phyloP scores from a whole-genome alignment of 2,888 invertebrate genomes.

The Dermolepida albohirtum region DNA sequence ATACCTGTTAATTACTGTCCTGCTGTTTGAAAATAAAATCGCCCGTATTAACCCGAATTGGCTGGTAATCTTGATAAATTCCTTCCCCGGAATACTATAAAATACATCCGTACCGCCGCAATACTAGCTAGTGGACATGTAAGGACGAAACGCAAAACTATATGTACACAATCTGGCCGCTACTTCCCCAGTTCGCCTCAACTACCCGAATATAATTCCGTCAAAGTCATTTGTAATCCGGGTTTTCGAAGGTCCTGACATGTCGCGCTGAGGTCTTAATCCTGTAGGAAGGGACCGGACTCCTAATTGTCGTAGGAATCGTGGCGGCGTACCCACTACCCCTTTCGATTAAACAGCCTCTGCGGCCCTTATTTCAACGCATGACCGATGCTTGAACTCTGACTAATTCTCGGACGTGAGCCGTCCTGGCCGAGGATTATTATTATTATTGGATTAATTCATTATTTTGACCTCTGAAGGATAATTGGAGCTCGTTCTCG shows the following conservation, averaged over 20 bases:
- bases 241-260: slow-evolving; percentile 47
- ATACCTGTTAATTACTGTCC: slow-evolving; percentile 13
- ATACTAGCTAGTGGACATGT: no score
- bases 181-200: not conserved
- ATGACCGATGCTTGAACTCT: slow-evolving; percentile 41
- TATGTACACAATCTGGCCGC: not conserved
- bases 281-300: slow-evolving; percentile 44
- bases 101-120: not conserved
- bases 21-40: not conserved
- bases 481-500: slow-evolving; percentile 39
- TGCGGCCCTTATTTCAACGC: slow-evolving; percentile 46
- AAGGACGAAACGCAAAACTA: slow-evolving; percentile 1
- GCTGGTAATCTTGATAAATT: slow-evolving; percentile 4
- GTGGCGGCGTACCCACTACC: slow-evolving; percentile 2
- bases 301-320: slow-evolving; percentile 47
- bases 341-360: slow-evolving; percentile 18
- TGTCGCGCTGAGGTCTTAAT: slow-evolving; percentile 48
- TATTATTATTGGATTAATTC: slow-evolving; percentile 47
- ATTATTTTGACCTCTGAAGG: slow-evolving; percentile 46
- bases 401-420: slow-evolving; percentile 35
- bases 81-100: not conserved
- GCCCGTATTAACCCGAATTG: slow-evolving; percentile 4
- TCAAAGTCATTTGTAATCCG: slow-evolving; percentile 45
- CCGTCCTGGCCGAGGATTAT: slow-evolving; percentile 44
- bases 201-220: slow-evolving; percentile 28